Conservation (phyloP, 2,113 vertebrate genomes). For the Lamprotornis superbus region DNA sequence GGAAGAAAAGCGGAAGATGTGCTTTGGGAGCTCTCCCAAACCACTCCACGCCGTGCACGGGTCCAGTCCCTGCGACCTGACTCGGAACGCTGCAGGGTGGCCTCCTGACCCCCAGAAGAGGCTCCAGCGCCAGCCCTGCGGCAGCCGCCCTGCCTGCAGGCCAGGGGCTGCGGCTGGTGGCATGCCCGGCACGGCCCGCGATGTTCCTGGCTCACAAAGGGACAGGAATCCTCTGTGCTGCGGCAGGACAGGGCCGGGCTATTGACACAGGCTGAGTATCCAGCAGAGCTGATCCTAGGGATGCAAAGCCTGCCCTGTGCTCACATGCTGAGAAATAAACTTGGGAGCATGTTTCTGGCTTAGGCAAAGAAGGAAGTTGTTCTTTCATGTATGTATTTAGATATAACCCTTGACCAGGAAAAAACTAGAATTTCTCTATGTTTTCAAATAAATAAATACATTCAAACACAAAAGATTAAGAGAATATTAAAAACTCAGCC, state of each 20-base stretch:
- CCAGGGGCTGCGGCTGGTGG: background rate
- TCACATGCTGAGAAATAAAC: background rate
- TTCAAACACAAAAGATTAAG: background rate
- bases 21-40: background rate
- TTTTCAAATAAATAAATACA: background rate
- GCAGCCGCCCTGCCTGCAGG: accelerated
- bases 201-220: accelerated
- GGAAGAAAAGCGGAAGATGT: background rate
- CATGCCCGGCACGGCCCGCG: accelerated
- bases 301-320: background rate
- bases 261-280: background rate
- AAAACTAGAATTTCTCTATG: background rate
- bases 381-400: constrained; percentile 14
- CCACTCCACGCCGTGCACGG: accelerated
- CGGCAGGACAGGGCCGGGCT: background rate
- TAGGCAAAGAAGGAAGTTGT: constrained; percentile 23
- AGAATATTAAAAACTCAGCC: background rate
- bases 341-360: background rate
- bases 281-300: accelerated
- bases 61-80: background rate
- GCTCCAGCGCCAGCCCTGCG: accelerated
- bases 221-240: accelerated
- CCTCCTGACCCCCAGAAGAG: background rate
- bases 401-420: background rate
- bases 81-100: background rate